Conservation (phyloP, 2,888 invertebrate genomes). For the Euplagia quadripunctaria region DNA sequence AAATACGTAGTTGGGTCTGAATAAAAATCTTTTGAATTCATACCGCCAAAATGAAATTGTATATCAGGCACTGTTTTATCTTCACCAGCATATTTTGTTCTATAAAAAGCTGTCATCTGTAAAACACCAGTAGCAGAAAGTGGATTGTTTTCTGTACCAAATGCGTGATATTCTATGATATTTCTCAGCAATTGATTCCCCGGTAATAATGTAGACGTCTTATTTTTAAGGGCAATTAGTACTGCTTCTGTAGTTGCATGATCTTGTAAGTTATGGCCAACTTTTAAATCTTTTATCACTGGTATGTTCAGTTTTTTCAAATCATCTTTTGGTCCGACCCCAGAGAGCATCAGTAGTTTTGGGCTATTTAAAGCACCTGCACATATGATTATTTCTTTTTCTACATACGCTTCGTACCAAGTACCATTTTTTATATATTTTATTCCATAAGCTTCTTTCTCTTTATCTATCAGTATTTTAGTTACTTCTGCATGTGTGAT, state of each 20-base stretch:
- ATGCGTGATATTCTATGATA: slow-evolving; percentile 71
- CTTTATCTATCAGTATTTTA: slow-evolving; percentile 84
- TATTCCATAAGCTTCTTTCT: slow-evolving; percentile 66
- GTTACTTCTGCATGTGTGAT: slow-evolving; percentile 84
- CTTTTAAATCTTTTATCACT: slow-evolving; percentile 88
- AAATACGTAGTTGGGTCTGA: slow-evolving; percentile 84
- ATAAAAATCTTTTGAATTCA: slow-evolving; percentile 85
- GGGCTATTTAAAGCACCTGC: slow-evolving; percentile 88
- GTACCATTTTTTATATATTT: slow-evolving; percentile 62
- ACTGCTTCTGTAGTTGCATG: slow-evolving; percentile 87
- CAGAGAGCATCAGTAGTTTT: slow-evolving; percentile 88
- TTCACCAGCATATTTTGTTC: slow-evolving; percentile 84
- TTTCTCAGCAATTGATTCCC: slow-evolving; percentile 69
- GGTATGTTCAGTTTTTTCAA: slow-evolving; percentile 78
- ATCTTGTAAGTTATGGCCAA: slow-evolving; percentile 92
- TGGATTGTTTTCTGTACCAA: slow-evolving; percentile 70
- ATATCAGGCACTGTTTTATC: slow-evolving; percentile 88
- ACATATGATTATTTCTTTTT: slow-evolving; percentile 88
- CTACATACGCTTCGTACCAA: slow-evolving; percentile 65
- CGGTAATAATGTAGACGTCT: slow-evolving; percentile 78
- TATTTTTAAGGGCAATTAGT: slow-evolving; percentile 84
- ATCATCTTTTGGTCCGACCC: slow-evolving; percentile 87
- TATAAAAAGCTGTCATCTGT: slow-evolving; percentile 87
- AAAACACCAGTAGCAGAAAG: slow-evolving; percentile 86
- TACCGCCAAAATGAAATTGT: slow-evolving; percentile 89